Conservation (phyloP, 2,888 invertebrate species). For the Chromoteleia sp. region DNA sequence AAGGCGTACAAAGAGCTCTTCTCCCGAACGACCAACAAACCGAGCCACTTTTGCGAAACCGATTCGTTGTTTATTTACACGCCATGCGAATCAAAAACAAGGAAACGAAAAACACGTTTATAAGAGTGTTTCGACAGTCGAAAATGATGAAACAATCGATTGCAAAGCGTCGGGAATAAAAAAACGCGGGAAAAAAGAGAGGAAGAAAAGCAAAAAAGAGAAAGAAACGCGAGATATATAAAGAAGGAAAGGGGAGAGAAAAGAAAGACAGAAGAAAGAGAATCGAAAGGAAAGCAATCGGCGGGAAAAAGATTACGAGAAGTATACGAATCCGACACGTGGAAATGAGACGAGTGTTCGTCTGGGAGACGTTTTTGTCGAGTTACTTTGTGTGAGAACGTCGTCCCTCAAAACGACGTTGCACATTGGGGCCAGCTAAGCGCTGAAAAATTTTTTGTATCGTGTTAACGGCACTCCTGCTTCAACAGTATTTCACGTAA, state of each 20-base stretch:
- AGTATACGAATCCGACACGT: slow-evolving; percentile 48
- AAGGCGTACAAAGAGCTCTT: slow-evolving; percentile 27
- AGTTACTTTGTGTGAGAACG: slow-evolving; percentile 79
- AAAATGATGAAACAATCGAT: slow-evolving; percentile 11
- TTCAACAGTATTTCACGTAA: slow-evolving; percentile 32
- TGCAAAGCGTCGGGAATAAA: neutral
- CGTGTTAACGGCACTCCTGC: slow-evolving; percentile 52
- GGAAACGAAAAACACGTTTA: neutral
- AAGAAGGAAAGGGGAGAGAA: neutral
- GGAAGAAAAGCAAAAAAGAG: slow-evolving; percentile 8
- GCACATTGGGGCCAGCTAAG: slow-evolving; percentile 77
- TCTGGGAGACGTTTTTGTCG: slow-evolving; percentile 63
- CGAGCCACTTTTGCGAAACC: slow-evolving; percentile 34
- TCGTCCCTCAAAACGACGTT: slow-evolving; percentile 75
- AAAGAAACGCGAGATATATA: too few relatives aligned
- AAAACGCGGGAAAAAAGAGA: neutral
- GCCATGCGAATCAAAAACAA: neutral
- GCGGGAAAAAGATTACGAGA: slow-evolving; percentile 29
- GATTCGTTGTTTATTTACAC: slow-evolving; percentile 36
- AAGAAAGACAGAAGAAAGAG: slow-evolving; percentile 9
- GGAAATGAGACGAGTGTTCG: slow-evolving; percentile 54
- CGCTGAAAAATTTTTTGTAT: slow-evolving; percentile 69
- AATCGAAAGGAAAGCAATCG: slow-evolving; percentile 25
- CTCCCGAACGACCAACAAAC: slow-evolving; percentile 14
- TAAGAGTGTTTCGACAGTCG: slow-evolving; percentile 3